phyloP scores from a whole-genome alignment of 2,113 vertebrate species.

The Poicephalus gulielmi region DNA sequence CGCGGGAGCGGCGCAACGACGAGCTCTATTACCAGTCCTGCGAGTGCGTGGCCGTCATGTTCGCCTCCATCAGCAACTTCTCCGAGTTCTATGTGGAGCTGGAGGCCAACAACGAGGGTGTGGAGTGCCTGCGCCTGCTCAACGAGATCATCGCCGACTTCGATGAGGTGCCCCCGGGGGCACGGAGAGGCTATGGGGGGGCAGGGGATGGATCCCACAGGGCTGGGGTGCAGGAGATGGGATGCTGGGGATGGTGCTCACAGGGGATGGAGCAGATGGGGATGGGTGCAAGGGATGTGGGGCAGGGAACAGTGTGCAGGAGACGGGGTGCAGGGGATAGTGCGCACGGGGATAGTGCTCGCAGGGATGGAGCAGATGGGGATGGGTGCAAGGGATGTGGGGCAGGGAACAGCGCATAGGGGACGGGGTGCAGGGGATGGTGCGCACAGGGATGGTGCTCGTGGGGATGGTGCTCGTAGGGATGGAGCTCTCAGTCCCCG shows the following conservation, averaged over 20 bases:
- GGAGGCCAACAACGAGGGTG: slow-evolving; percentile 96
- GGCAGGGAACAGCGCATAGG: no score
- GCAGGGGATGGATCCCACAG: background rate
- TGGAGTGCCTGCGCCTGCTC: slow-evolving; percentile 93
- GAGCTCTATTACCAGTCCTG: slow-evolving; percentile 97
- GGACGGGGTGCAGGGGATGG: no score
- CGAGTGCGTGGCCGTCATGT: slow-evolving; percentile 96
- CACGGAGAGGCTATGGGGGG: background rate
- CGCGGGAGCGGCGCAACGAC: slow-evolving; percentile 89
- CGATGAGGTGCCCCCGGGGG: slow-evolving; percentile 80
- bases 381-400: no score
- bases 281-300: no score
- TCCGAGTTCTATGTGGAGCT: slow-evolving; percentile 97
- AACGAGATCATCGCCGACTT: slow-evolving; percentile 98
- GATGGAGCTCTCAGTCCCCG: background rate
- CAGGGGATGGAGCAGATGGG: no score
- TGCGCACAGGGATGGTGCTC: no score
- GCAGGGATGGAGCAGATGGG: no score
- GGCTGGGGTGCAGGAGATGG: no score
- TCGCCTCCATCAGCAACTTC: slow-evolving; percentile 97
- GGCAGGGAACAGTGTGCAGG: background rate
- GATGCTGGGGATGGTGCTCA: fast-evolving
- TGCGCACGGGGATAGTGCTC: no score
- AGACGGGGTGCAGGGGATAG: background rate
- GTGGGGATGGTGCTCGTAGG: no score